Conservation (phyloP, 1,140 invertebrate species). For the Apis florea region DNA sequence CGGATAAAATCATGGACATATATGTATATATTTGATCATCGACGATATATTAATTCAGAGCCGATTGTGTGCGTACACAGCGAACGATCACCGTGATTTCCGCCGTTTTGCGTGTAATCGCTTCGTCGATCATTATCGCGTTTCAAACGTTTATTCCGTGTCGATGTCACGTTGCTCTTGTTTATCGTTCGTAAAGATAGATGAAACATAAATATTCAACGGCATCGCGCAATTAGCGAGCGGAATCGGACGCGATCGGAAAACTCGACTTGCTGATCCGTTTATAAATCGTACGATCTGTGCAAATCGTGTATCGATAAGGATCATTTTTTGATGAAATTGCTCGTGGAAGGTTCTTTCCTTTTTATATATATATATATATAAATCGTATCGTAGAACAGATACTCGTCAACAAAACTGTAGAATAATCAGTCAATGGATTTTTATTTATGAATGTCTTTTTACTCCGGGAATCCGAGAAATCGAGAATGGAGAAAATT, state of each 20-base stretch:
- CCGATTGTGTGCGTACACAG: neutral
- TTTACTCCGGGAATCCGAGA: no score
- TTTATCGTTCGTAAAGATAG: constrained; percentile 28
- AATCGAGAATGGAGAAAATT: no score
- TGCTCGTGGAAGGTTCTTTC: neutral
- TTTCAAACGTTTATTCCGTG: constrained; percentile 28
- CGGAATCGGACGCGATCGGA: neutral
- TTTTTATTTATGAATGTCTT: no score
- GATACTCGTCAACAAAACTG: no score
- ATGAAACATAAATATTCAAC: constrained; percentile 33
- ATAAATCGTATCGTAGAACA: neutral
- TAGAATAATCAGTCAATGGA: no score
- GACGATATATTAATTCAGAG: constrained; percentile 6
- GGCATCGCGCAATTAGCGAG: constrained; percentile 8
- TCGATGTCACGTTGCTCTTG: constrained; percentile 13
- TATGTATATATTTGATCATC: neutral
- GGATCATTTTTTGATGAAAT: neutral
- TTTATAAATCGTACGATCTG: constrained; percentile 2
- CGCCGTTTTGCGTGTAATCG: constrained; percentile 20
- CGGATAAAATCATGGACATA: neutral
- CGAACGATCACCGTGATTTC: constrained; percentile 11
- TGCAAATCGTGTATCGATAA: neutral
- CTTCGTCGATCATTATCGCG: constrained; percentile 32
- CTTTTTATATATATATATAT: neutral
- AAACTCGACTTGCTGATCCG: neutral